Evolutionary conservation across 2,797 vertebrate species (phyloP), one percentile per base, ranked within the genome.

Genomic region (Pangasius macronema): DNA sequence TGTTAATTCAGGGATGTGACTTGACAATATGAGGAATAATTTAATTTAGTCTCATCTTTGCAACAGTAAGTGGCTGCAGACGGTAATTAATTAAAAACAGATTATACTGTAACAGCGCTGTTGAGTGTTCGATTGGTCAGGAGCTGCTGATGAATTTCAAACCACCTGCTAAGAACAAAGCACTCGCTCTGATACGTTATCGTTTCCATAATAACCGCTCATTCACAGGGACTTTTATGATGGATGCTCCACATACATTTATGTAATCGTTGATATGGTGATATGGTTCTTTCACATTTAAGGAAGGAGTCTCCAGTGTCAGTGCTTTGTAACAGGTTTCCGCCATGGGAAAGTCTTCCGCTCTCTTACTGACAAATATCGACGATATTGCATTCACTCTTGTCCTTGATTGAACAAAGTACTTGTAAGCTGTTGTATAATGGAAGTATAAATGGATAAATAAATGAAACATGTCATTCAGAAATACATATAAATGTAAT

Each of bases 11-110:
- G 87, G 86, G 59, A 84, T 88, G 85, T 91, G 20, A 90, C 91
- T 67, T 16, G 88, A 89, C 87, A 90, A 92, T 90, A 86, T 87
- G 90, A 93, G 83, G 88, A 92, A 92, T 87, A 42, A 79, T 83
- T 86, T 85, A 46, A 89, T 87, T 88, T 88, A 82, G 36, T 49
- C 46, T 76, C 49, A 72, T 77, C 8, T 83, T 85, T 88, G 27
- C 59, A n/a, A 61, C 68, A 30, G 61, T 55, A 49, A 72, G 30
- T 72, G 65, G 75, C 51, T 75, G 51, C 36, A n/a, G 46, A 75
- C 42, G 75, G 76, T 42, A 73, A 55, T 70, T 70, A 63, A 84
- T 73, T 65, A 75, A 72, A 30, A 46, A 9, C 10, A 68, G 81
- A 83, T 80, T 61, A 22, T 0, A 82, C 24, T 82, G 7, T n/a